A percentile compares a stretch with the other conserved stretches of the same genome.
Evolutionary conservation across 2,888 invertebrate genomes (phyloP).

Genomic region (Margaritifera margaritifera): DNA sequence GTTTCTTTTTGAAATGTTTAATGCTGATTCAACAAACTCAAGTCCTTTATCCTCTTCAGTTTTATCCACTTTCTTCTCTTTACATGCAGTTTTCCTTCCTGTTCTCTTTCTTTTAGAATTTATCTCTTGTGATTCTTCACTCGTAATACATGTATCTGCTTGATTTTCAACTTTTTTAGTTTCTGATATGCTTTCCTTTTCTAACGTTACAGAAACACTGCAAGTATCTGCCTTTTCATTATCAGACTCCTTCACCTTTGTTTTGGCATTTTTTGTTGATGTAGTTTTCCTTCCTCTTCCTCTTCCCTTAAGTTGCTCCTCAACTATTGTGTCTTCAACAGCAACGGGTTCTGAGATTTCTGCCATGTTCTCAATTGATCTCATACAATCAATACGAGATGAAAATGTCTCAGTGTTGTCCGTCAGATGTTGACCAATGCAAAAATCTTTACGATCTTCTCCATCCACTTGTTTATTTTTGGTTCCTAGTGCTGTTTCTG

Average conservation of each 20-base stretch:
- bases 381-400: too few relatives aligned
- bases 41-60: background rate
- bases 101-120: background rate
- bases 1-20: background rate
- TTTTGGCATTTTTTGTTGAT: constrained; percentile 5
- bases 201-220: background rate
- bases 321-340: constrained; percentile 16
- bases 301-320: constrained; percentile 9
- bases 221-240: background rate
- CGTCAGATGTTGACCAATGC: too few relatives aligned
- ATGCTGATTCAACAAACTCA: background rate
- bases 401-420: too few relatives aligned
- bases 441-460: too few relatives aligned
- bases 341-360: background rate
- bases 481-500: constrained; percentile 21
- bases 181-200: constrained; percentile 2
- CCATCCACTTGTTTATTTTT: background rate
- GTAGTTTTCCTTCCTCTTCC: constrained; percentile 6
- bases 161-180: constrained; percentile 1
- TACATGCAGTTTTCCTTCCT: constrained; percentile 2
- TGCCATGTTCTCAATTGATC: too few relatives aligned
- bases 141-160: background rate
- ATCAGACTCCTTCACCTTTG: background rate
- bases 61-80: background rate
- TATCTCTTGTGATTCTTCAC: constrained; percentile 2